Percentiles rank a stretch among this genome's conserved stretches.
phyloP scores from a whole-genome alignment of 2,888 invertebrate species.

The Zonitis immaculata region DNA sequence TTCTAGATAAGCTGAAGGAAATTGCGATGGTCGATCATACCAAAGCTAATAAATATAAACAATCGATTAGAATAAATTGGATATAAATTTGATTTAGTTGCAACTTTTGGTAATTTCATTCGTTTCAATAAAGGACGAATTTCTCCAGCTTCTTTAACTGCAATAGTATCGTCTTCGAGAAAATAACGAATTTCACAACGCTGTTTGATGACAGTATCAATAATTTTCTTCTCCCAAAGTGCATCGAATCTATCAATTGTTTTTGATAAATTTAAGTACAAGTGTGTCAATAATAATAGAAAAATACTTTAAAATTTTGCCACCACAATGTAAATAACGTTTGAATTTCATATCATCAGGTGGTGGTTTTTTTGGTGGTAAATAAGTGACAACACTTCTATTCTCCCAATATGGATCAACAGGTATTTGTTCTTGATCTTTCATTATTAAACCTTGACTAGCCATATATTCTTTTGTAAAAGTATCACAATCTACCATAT shows the following conservation, averaged over 20 bases:
- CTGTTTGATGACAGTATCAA: conserved; percentile 54
- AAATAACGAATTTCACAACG: conserved; percentile 73
- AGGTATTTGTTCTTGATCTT: conserved; percentile 64
- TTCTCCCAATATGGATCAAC: conserved; percentile 64
- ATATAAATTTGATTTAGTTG: too few relatives aligned
- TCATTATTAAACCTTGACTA: conserved; percentile 76
- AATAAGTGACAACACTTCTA: conserved; percentile 36
- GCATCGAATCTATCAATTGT: conserved; percentile 69
- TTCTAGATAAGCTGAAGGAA: conserved; percentile 67
- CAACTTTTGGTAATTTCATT: conserved; percentile 67
- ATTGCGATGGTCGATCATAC: conserved; percentile 51
- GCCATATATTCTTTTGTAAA: conserved; percentile 77
- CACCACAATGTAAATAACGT: conserved; percentile 72
- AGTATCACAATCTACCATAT: conserved; percentile 72
- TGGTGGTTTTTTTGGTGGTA: conserved; percentile 38
- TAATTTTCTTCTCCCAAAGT: conserved; percentile 63
- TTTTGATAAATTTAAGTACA: too few relatives aligned
- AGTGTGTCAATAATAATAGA: too few relatives aligned
- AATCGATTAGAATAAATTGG: too few relatives aligned
- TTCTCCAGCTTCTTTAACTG: conserved; percentile 73
- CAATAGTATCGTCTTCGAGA: conserved; percentile 75
- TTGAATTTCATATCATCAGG: conserved; percentile 49
- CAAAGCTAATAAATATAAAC: conserved; percentile 40
- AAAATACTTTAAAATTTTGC: conserved; percentile 64
- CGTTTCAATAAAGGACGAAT: conserved; percentile 68